phyloP scores from a whole-genome alignment of 2,888 invertebrate species.

The Notocelia uddmanniana region DNA sequence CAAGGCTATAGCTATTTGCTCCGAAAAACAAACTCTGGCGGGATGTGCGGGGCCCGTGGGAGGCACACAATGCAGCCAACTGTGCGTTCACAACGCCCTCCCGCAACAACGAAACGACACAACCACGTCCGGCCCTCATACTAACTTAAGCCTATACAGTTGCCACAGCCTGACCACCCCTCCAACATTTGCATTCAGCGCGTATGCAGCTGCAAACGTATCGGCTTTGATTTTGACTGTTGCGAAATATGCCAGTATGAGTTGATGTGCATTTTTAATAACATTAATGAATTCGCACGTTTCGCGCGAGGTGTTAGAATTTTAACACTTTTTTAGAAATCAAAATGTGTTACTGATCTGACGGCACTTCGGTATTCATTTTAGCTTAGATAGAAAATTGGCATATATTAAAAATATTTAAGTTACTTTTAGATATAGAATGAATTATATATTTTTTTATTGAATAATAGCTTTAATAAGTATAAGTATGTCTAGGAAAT shows the following conservation, averaged over 20 bases:
- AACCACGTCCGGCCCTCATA: conserved; percentile 6
- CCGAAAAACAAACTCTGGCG: conserved; percentile 86
- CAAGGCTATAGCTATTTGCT: conserved; percentile 86
- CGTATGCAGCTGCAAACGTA: conserved; percentile 70
- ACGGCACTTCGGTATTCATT: conserved; percentile 6
- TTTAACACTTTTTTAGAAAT: conserved; percentile 34
- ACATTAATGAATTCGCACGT: conserved; percentile 53
- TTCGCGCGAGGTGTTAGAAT: conserved; percentile 39
- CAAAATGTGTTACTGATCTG: neutral
- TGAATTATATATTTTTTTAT: too few species aligned
- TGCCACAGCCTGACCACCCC: conserved; percentile 51
- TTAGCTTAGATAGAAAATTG: too few species aligned
- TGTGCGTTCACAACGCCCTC: conserved; percentile 74
- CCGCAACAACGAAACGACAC: conserved; percentile 23
- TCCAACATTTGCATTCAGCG: conserved; percentile 77
- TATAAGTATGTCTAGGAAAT: too few species aligned
- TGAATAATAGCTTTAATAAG: too few species aligned
- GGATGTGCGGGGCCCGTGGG: conserved; percentile 70
- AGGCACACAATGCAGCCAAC: conserved; percentile 81
- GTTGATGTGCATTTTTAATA: conserved; percentile 53
- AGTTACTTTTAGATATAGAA: too few species aligned
- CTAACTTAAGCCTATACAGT: conserved; percentile 32
- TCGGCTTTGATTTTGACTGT: conserved; percentile 71
- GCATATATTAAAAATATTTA: too few species aligned
- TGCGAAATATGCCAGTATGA: conserved; percentile 52